phyloP scores from a whole-genome alignment of 2,888 invertebrate species.

The Bibio marci region DNA sequence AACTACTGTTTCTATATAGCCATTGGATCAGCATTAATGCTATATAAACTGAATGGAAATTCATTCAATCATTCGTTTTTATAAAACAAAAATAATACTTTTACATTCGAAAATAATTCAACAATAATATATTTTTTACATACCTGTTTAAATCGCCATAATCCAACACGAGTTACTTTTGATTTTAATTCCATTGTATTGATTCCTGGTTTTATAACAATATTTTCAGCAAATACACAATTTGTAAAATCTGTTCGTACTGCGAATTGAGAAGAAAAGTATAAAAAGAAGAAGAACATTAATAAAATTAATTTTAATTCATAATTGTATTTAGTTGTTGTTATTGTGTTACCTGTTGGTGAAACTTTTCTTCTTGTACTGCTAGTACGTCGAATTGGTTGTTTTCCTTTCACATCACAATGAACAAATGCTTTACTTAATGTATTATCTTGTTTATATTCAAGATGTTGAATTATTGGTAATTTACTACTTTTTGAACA shows the following conservation, averaged over 20 bases:
- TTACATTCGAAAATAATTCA: not conserved
- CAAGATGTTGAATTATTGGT: slow-evolving; percentile 49
- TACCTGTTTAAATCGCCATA: slow-evolving; percentile 54
- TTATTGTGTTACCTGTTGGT: slow-evolving; percentile 27
- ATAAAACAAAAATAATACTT: not conserved
- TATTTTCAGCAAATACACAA: slow-evolving; percentile 34
- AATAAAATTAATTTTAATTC: no score
- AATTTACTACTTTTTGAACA: slow-evolving; percentile 5
- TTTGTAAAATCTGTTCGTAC: slow-evolving; percentile 45
- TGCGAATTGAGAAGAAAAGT: no score
- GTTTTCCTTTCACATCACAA: slow-evolving; percentile 44
- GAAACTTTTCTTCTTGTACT: slow-evolving; percentile 54
- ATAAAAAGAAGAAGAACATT: no score
- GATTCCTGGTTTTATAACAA: slow-evolving; percentile 42
- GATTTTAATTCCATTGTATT: slow-evolving; percentile 45
- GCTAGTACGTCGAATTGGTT: slow-evolving; percentile 45
- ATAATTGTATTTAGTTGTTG: no score
- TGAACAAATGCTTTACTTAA: slow-evolving; percentile 58
- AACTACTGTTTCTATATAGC: not conserved
- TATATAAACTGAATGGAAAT: not conserved
- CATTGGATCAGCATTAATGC: not conserved
- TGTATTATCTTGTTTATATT: slow-evolving; percentile 68
- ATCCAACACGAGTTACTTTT: slow-evolving; percentile 45
- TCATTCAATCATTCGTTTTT: not conserved
- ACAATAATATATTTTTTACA: not conserved